A percentile compares a stretch with the other conserved stretches of the same genome.
phyloP scores from a whole-genome alignment of 2,888 invertebrate genomes.

The Dinocampus coccinellae region DNA sequence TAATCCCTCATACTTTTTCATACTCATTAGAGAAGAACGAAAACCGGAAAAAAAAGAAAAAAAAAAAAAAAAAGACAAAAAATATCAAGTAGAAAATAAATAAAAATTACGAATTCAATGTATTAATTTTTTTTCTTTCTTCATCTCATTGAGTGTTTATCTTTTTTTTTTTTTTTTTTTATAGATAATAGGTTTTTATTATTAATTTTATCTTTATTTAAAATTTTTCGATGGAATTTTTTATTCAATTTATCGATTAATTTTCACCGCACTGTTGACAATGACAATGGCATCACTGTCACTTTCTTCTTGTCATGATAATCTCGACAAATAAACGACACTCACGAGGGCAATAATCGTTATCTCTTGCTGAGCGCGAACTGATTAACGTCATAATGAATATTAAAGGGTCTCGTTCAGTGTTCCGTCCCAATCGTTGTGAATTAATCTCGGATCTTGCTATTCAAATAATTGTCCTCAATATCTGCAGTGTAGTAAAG shows the following conservation, averaged over 20 bases:
- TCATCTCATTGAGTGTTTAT: no score
- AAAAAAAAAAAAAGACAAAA: neutral
- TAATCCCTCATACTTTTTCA: conserved; percentile 18
- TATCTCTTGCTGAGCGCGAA: conserved; percentile 19
- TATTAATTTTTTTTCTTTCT: conserved; percentile 5
- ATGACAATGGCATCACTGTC: conserved; percentile 2
- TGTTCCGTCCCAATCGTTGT: conserved; percentile 15
- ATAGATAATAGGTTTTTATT: neutral
- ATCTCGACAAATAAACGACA: conserved; percentile 9
- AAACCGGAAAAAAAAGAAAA: neutral
- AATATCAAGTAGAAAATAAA: no score
- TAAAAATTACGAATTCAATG: conserved; percentile 7
- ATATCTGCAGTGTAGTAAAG: conserved; percentile 11
- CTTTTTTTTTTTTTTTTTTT: conserved; percentile 35
- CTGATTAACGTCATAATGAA: conserved; percentile 26
- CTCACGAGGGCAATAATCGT: conserved; percentile 22
- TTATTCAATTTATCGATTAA: conserved; percentile 20
- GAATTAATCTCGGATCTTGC: conserved; percentile 22
- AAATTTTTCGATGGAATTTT: conserved; percentile 44
- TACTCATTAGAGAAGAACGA: neutral
- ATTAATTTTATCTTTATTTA: conserved; percentile 2
- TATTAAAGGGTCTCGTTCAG: conserved; percentile 21
- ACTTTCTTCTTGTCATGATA: neutral
- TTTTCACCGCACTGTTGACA: neutral
- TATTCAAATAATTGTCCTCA: conserved; percentile 23